Conservation (phyloP, 1,140 invertebrate species). For the Eufriesea mexicana region DNA sequence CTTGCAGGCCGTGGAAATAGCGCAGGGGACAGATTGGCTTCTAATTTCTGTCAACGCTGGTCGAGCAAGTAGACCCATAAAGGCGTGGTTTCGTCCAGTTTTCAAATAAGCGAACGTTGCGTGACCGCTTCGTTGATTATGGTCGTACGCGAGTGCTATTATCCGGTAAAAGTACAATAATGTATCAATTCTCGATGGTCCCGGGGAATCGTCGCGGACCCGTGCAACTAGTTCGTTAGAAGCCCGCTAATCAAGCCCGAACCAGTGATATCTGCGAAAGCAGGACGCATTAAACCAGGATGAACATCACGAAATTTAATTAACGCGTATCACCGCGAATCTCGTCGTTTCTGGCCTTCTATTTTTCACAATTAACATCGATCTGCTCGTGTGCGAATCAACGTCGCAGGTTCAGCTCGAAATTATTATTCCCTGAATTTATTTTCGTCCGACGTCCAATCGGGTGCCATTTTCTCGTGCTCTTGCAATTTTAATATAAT, state of each 20-base stretch:
- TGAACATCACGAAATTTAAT: not conserved
- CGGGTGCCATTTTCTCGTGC: too few relatives aligned
- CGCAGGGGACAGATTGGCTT: not conserved
- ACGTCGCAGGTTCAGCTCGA: not conserved
- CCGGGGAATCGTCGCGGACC: not conserved
- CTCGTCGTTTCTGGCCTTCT: not conserved
- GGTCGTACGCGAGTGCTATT: not conserved
- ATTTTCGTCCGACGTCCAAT: too few relatives aligned
- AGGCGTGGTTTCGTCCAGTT: constrained; percentile 39
- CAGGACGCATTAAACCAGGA: not conserved
- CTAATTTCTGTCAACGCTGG: constrained; percentile 20
- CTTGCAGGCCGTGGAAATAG: not conserved
- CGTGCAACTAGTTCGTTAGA: not conserved
- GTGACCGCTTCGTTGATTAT: constrained; percentile 45
- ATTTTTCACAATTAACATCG: not conserved
- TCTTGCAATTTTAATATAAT: too few relatives aligned
- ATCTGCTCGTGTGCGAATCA: not conserved
- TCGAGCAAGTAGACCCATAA: not conserved
- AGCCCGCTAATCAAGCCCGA: not conserved
- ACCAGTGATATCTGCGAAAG: not conserved
- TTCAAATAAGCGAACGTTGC: constrained; percentile 33
- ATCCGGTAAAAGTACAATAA: constrained; percentile 23
- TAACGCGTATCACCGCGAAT: not conserved
- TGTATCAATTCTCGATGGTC: constrained; percentile 8
- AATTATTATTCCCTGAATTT: not conserved